Conservation (phyloP, 2,113 vertebrate species). For the Neolamprologus sp. region DNA sequence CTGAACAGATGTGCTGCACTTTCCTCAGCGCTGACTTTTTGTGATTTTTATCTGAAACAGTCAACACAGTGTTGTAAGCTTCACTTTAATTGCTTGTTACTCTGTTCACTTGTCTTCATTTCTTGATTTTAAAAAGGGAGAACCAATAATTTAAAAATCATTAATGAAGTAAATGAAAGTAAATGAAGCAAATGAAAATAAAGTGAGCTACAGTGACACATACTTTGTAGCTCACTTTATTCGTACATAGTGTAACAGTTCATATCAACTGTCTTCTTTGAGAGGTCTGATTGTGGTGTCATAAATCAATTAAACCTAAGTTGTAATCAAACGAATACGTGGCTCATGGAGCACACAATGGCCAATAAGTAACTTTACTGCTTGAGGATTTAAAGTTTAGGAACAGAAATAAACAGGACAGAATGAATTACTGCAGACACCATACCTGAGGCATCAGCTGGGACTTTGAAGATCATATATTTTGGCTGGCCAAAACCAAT, state of each 20-base stretch:
- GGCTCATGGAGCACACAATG: background rate
- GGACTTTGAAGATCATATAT: slow-evolving; percentile 86
- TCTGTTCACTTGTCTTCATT: background rate
- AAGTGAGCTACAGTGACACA: background rate
- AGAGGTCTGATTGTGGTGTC: background rate
- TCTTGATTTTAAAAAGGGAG: background rate
- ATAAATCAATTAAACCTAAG: background rate
- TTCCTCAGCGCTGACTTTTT: slow-evolving; percentile 64
- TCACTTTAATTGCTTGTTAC: background rate
- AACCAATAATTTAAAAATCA: background rate
- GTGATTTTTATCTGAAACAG: slow-evolving; percentile 38
- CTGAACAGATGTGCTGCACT: slow-evolving; percentile 75
- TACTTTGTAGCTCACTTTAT: background rate
- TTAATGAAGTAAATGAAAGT: background rate
- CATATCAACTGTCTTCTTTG: background rate
- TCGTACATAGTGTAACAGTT: background rate
- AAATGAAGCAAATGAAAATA: background rate
- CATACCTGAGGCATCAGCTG: slow-evolving; percentile 72
- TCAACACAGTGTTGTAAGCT: background rate
- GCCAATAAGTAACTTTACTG: background rate
- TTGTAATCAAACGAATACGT: background rate
- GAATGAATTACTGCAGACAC: background rate
- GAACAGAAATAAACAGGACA: background rate
- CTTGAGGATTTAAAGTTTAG: background rate
- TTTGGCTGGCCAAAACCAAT: slow-evolving; percentile 81